Conservation (phyloP, 1,140 invertebrate genomes). For the Archivesica marissinica region DNA sequence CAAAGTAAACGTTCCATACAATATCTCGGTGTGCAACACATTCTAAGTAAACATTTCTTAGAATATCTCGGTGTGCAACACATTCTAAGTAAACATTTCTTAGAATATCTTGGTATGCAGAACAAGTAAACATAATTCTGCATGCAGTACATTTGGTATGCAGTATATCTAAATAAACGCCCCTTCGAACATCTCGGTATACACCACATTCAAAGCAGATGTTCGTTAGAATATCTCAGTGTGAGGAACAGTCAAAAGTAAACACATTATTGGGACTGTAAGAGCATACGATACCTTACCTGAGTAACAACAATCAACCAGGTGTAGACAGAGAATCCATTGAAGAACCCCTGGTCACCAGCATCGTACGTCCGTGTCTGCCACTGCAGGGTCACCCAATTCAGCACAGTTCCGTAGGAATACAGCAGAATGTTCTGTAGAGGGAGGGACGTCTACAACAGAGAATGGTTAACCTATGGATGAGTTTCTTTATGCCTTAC, state of each 20-base stretch:
- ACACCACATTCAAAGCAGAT: too few species aligned
- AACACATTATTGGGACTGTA: background rate
- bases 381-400: constrained; percentile 68
- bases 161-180: too few species aligned
- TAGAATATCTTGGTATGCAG: too few species aligned
- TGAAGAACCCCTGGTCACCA: constrained; percentile 16
- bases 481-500: background rate
- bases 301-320: constrained; percentile 58
- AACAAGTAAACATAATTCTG: too few species aligned
- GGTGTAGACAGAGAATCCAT: constrained; percentile 41
- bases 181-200: too few species aligned
- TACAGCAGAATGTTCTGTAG: constrained; percentile 82
- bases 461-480: constrained; percentile 4
- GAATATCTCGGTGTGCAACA: too few species aligned
- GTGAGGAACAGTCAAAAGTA: background rate
- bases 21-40: too few species aligned
- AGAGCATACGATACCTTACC: constrained; percentile 8
- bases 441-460: constrained; percentile 77
- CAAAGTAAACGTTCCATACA: too few species aligned
- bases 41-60: too few species aligned
- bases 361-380: background rate
- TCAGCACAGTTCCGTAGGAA: constrained; percentile 77
- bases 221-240: too few species aligned
- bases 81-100: too few species aligned
- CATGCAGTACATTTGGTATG: too few species aligned